These are phyloP conservation scores for Erythrocercus mccallii DNA, from an alignment of 2,113 vertebrate genomes.

Conservation along the genomic window DNA sequence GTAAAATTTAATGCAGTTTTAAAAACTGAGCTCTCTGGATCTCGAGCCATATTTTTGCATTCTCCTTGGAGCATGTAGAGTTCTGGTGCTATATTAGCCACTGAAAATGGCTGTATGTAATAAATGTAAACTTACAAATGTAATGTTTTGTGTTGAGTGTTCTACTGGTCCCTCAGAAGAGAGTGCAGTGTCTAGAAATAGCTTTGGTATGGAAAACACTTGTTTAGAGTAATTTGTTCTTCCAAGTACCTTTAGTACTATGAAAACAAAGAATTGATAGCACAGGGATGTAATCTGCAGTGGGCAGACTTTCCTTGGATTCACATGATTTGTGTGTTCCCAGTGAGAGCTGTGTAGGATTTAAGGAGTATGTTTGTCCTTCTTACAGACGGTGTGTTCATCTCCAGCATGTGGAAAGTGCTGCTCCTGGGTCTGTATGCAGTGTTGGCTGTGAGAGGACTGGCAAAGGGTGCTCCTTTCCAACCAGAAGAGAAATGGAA, in stretches of 20 bases:
- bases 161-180: background rate
- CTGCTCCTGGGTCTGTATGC: conserved; percentile 37
- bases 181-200: background rate
- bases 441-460: background rate
- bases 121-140: background rate
- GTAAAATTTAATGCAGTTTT: background rate
- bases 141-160: background rate
- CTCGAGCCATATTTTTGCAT: background rate
- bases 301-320: background rate
- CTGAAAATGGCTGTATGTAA: background rate
- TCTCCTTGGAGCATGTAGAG: background rate
- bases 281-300: background rate
- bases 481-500: conserved; percentile 70
- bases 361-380: background rate
- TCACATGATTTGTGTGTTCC: background rate
- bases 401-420: conserved; percentile 43
- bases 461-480: conserved; percentile 10
- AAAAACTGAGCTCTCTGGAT: background rate
- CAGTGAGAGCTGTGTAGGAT: background rate
- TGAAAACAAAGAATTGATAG: background rate
- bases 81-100: background rate
- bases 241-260: background rate
- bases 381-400: background rate
- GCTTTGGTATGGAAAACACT: background rate
- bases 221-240: background rate